Percentiles rank a stretch among this genome's conserved stretches.
Evolutionary conservation across 2,797 vertebrate genomes (phyloP).

Genomic region (Hypotaenidia philippensis): DNA sequence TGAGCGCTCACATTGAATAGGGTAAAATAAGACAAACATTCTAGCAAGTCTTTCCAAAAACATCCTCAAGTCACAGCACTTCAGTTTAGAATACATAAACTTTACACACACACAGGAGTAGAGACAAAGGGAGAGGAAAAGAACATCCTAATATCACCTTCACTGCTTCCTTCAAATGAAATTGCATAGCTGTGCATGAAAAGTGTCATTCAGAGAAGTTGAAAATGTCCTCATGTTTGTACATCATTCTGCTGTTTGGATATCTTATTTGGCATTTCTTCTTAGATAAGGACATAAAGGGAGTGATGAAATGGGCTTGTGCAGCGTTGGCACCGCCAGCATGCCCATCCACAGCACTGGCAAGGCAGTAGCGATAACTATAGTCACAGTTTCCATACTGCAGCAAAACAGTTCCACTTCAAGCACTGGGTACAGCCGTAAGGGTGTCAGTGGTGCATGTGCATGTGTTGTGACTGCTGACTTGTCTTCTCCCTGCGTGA

Average conservation of each 20-base stretch:
- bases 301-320: background rate
- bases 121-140: background rate
- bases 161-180: background rate
- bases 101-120: background rate
- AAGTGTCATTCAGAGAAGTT: background rate
- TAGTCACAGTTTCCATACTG: background rate
- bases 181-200: background rate
- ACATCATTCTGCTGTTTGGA: background rate
- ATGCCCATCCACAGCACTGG: fast-evolving
- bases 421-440: background rate
- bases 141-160: background rate
- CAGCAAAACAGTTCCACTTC: background rate
- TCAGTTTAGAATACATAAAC: background rate
- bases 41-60: background rate
- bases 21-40: background rate
- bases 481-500: background rate
- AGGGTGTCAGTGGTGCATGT: background rate
- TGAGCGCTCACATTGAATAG: background rate
- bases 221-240: background rate
- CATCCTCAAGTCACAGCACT: background rate
- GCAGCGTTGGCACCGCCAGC: background rate
- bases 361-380: background rate
- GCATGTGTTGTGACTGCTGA: background rate
- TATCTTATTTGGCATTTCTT: background rate
- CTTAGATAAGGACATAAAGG: background rate